A percentile compares a stretch with the other conserved stretches of the same genome.
phyloP scores from a whole-genome alignment of 2,888 invertebrate species.

The Pycnomerus fuliginosus region DNA sequence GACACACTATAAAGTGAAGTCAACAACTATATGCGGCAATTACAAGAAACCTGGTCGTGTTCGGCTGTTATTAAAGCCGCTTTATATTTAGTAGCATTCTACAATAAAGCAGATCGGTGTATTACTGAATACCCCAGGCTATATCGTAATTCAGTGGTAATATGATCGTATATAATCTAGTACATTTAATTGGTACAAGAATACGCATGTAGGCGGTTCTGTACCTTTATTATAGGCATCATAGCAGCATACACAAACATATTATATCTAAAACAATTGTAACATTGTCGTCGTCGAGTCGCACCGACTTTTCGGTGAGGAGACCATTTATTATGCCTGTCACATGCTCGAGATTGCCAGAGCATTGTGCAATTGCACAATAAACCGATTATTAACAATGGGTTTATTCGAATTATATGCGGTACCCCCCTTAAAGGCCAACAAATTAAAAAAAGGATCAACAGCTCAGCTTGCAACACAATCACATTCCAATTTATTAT shows the following conservation, averaged over 20 bases:
- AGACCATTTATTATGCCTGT: conserved; percentile 14
- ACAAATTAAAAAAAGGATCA: conserved; percentile 17
- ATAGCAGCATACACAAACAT: conserved; percentile 6
- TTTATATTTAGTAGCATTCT: conserved; percentile 37
- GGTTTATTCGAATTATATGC: conserved; percentile 9
- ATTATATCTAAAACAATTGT: conserved; percentile 30
- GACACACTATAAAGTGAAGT: conserved; percentile 25
- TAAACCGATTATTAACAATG: conserved; percentile 23
- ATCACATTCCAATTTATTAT: no score
- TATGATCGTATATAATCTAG: conserved; percentile 47
- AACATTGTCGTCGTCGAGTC: conserved; percentile 20
- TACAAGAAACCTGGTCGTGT: conserved; percentile 33
- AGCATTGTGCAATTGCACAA: conserved; percentile 17
- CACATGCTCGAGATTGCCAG: conserved; percentile 12
- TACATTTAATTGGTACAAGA: conserved; percentile 46
- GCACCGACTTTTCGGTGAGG: conserved; percentile 11
- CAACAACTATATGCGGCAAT: conserved; percentile 34
- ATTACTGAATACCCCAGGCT: conserved; percentile 39
- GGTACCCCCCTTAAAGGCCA: conserved; percentile 14
- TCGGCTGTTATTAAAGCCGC: conserved; percentile 33
- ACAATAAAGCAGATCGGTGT: conserved; percentile 39
- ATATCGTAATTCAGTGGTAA: conserved; percentile 47
- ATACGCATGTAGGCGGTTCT: conserved; percentile 41
- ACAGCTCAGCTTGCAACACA: no score
- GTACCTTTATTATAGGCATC: conserved; percentile 30